phyloP scores from a whole-genome alignment of 2,113 vertebrate species.

The Aspidoscelis tigris region DNA sequence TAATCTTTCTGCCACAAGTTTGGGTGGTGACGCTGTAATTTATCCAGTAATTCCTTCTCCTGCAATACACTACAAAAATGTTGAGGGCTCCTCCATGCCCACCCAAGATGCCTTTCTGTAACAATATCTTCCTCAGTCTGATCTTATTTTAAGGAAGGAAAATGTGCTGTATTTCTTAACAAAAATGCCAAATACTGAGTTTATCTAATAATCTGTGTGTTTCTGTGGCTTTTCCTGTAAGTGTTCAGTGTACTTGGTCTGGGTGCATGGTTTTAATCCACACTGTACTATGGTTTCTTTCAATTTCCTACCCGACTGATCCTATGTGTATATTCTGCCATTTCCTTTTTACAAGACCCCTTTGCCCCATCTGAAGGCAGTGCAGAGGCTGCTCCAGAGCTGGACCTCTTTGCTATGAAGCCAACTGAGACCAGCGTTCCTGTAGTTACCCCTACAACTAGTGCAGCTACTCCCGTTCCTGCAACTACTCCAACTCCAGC shows the following conservation, averaged over 20 bases:
- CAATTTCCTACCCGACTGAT: slow-evolving; percentile 78
- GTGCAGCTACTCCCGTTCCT: slow-evolving; percentile 81
- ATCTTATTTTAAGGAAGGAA: slow-evolving; percentile 58
- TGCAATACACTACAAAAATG: slow-evolving; percentile 67
- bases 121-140: slow-evolving; percentile 32
- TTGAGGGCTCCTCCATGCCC: slow-evolving; percentile 18
- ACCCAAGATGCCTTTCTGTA: slow-evolving; percentile 50
- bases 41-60: slow-evolving; percentile 40
- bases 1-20: slow-evolving; percentile 7
- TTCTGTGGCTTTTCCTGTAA: slow-evolving; percentile 12
- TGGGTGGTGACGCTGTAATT: slow-evolving; percentile 39
- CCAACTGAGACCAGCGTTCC: slow-evolving; percentile 86
- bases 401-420: slow-evolving; percentile 99
- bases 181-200: background rate
- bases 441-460: slow-evolving; percentile 87
- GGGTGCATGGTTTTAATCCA: slow-evolving; percentile 50
- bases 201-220: background rate
- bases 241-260: slow-evolving; percentile 31
- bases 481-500: slow-evolving; percentile 86
- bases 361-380: slow-evolving; percentile 98
- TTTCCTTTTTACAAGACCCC: slow-evolving; percentile 91
- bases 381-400: slow-evolving; percentile 90
- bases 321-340: slow-evolving; percentile 77
- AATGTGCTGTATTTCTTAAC: slow-evolving; percentile 39
- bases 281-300: slow-evolving; percentile 57